Evolutionary conservation across 2,797 vertebrate species (phyloP), one percentile per base, ranked within the genome.

Genomic region (Adrianichthys oophorus): DNA sequence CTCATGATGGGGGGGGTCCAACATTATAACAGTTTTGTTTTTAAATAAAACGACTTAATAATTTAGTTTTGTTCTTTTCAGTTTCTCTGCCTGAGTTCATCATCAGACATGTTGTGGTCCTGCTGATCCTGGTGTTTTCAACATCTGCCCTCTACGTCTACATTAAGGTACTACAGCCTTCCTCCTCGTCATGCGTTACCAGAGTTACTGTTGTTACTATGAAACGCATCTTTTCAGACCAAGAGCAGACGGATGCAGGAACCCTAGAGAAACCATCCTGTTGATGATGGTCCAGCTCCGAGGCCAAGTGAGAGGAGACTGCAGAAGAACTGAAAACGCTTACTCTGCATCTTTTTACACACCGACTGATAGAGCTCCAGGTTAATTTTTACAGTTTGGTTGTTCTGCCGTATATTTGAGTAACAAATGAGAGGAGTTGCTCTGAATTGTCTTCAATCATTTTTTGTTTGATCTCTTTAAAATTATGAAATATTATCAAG

Each of bases 71-170:
- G 1, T 10, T 23, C 13, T 53, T 42, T 53, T 53, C 51, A 42
- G 51, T 5, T 12, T 42, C 14, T 53, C 21, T 42, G 41, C n/a
- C 16, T 42, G 21, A n/a, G 12, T 24, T 53, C 15, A 53, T 43
- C 52, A 42, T 53, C 40, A 53, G 52, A 53, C 52, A 10, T 5
- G 41, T 43, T 24, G 52, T 53, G 5, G 14, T 53, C 15, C 52
- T 53, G 41, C 21, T 53, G 52, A 41, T 7, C n/a, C 2, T 53
- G 41, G 13, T 53, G 52, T 15, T 24, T 16, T 42, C 40, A 16
- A 24, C 5, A 19, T 7, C 16, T 12, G 4, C 24, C 41, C 48
- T 51, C 26, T 37, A 37, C 48, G 23, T 42, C 41, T 43, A 53
- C 52, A 43, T 42, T 21, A 53, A 53, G 52, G 52, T 53, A 53